Base-by-base conservation (phyloP, 2,113 vertebrate genomes). In the Polypterus bichir region DNA sequence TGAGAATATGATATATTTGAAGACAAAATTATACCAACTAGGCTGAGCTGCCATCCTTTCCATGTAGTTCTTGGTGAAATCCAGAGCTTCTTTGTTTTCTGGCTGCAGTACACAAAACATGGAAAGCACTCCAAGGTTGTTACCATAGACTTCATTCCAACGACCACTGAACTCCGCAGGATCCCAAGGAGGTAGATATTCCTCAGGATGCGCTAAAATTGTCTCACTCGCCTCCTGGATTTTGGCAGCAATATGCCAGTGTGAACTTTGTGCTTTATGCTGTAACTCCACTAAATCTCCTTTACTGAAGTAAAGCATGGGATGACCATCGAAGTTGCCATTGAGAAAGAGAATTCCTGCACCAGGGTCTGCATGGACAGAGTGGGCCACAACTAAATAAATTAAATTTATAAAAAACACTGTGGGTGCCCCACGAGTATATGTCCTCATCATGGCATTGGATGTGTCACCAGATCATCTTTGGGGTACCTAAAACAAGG, bases 11-110 rank as follows among this genome's bases (percentile, higher is more conserved):
- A 27, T 27, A 27, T 27, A 27, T 27, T 27, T 71, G 69, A 77
- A 71, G 81, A 84, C 71, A 83, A 86, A 88, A 89, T 91, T 88
- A 79, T 97, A 99, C 96, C 96, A 99, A 94, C 92, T 97, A 90
- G 96, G 95, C 87, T 99, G 96, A 75, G 89, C 89, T 0, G 95
- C 96, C 96, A 99, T 99, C 81, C 96, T 92, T 79, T 97, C 94
- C 96, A 99, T 98, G 88, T 99, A 99, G 77, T 97, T 91, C 67
- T 77, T 91, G 71, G 89, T 91, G 76, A 98, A 78, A 66, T 73
- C 81, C 48, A 94, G 75, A 9, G 96, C 96, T 67, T 95, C 93
- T 0, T 89, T 72, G 66, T 91, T 87, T 65, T 99, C 92, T 0
- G 96, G 96, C 69, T 93, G 97, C 67, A 99, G 86, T 68, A 99